phyloP scores from a whole-genome alignment of 2,113 vertebrate genomes.

The Archocentrus centrarchus region DNA sequence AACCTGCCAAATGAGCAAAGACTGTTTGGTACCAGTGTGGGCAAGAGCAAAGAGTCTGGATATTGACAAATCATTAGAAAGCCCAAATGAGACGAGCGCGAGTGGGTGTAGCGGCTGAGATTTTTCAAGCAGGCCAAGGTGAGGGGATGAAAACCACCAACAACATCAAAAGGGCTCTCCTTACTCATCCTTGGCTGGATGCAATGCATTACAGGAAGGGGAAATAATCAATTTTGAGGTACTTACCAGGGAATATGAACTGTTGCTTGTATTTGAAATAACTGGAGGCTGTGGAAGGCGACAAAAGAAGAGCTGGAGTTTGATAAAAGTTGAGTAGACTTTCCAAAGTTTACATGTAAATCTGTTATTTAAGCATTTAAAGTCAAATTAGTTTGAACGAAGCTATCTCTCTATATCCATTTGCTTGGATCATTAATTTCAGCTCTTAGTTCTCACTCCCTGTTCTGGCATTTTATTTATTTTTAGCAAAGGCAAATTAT shows the following conservation, averaged over 20 bases:
- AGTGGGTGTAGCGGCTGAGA: conserved; percentile 43
- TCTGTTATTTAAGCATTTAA: neutral
- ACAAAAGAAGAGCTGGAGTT: conserved; percentile 30
- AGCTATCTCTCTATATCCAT: neutral
- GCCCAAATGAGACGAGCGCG: conserved; percentile 50
- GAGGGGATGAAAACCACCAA: conserved; percentile 44
- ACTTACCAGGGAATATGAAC: conserved; percentile 98
- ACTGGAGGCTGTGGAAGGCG: conserved; percentile 88
- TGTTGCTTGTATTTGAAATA: conserved; percentile 99
- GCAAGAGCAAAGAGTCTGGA: conserved; percentile 40
- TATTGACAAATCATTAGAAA: conserved; percentile 61
- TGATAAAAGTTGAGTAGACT: neutral
- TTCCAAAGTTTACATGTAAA: neutral
- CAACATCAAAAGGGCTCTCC: conserved; percentile 71
- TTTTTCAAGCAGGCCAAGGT: conserved; percentile 40
- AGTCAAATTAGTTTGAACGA: neutral
- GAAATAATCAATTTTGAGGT: conserved; percentile 57
- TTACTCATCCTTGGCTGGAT: conserved; percentile 20
- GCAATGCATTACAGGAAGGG: conserved; percentile 56
- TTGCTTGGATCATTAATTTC: neutral
- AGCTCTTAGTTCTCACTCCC: neutral
- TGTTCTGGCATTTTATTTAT: neutral
- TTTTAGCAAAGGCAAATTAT: neutral
- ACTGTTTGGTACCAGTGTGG: conserved; percentile 30
- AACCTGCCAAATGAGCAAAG: conserved; percentile 53